Conservation (phyloP, 2,888 invertebrate genomes). For the Tetragonisca angustula region DNA sequence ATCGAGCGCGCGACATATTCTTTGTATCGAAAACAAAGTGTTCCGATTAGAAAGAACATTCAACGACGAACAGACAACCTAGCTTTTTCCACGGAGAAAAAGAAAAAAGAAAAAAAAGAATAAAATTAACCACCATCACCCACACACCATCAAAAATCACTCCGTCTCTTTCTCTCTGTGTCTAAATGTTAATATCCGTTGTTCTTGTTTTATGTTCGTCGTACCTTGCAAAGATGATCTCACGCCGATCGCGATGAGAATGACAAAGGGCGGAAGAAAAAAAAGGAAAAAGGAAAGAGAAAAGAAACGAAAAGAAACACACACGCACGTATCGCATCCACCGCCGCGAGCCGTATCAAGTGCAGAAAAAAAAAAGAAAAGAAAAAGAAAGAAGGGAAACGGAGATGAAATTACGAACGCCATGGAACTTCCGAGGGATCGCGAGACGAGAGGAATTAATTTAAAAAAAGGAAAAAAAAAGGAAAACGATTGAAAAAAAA, state of each 20-base stretch:
- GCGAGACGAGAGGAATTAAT: constrained; percentile 11
- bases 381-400: neutral
- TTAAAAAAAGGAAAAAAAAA: constrained; percentile 3
- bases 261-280: neutral
- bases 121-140: neutral
- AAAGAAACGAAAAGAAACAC: neutral
- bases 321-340: constrained; percentile 6
- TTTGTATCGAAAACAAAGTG: constrained; percentile 26
- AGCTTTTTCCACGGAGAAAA: neutral
- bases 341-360: constrained; percentile 3
- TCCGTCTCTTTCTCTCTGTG: constrained; percentile 39
- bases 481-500: neutral
- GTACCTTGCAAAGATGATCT: constrained; percentile 48
- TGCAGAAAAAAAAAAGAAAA: neutral
- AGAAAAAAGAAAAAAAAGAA: neutral
- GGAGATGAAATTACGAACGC: constrained; percentile 1
- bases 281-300: neutral
- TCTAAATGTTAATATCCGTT: constrained; percentile 33
- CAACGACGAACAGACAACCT: neutral
- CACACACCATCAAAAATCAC: neutral
- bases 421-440: constrained; percentile 38
- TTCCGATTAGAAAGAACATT: constrained; percentile 14
- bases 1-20: constrained; percentile 9
- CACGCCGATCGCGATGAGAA: constrained; percentile 24
- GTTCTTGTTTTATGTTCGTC: constrained; percentile 34